These are phyloP conservation scores for Acleris cristana DNA, from an alignment of 2,888 invertebrate species.

Conservation along the genomic window DNA sequence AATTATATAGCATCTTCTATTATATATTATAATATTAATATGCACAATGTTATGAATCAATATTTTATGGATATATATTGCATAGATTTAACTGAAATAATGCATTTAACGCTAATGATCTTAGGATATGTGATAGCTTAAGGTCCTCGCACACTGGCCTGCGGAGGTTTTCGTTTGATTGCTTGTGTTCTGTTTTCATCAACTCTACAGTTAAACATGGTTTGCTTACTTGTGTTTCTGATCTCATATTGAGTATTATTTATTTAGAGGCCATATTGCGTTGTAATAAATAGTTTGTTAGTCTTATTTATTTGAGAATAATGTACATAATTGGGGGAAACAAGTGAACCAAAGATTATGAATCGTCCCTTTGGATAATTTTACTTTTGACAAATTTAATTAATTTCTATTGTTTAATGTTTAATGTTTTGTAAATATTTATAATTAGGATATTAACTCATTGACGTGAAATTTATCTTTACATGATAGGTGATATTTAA, in stretches of 20 bases:
- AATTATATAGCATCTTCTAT: slow-evolving; percentile 63
- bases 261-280: slow-evolving; percentile 82
- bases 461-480: slow-evolving; percentile 62
- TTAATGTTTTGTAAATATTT: slow-evolving; percentile 56
- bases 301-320: slow-evolving; percentile 61
- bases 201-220: slow-evolving; percentile 38
- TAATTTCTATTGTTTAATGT: slow-evolving; percentile 49
- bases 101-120: slow-evolving; percentile 42
- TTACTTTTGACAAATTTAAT: slow-evolving; percentile 53
- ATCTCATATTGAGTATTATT: slow-evolving; percentile 83
- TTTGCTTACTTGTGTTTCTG: slow-evolving; percentile 75
- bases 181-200: slow-evolving; percentile 9
- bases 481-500: slow-evolving; percentile 56
- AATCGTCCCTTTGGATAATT: slow-evolving; percentile 70
- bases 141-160: background rate
- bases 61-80: slow-evolving; percentile 76
- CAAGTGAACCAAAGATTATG: slow-evolving; percentile 76
- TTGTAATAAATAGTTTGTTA: slow-evolving; percentile 70
- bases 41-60: slow-evolving; percentile 82
- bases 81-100: slow-evolving; percentile 49
- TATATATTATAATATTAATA: slow-evolving; percentile 71
- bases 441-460: slow-evolving; percentile 46
- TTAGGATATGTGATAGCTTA: slow-evolving; percentile 21
- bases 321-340: slow-evolving; percentile 57
- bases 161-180: no score